Evolutionary conservation across 2,797 vertebrate species (phyloP), one percentile per base, ranked within the genome.

Genomic region (Dipus sagitta): DNA sequence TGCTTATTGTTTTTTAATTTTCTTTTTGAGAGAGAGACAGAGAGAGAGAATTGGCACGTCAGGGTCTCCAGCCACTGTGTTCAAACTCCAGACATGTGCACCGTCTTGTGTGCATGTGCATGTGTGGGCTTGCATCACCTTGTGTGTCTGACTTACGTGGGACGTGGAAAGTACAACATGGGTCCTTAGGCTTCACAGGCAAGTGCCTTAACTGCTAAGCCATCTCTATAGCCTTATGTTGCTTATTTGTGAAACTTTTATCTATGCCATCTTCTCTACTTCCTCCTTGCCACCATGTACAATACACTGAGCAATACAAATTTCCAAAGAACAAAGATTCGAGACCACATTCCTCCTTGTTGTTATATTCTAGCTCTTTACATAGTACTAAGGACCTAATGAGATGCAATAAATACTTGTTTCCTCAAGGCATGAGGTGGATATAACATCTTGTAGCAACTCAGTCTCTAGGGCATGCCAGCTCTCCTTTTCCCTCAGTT

Each of bases 371-470:
- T 32, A 84, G 47, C 26, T 78, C 60, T 65, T 85, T 81, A 21
- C 34, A 34, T 38, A 75, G 71, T 54, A 32, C 86, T 79, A 79
- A 58, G 71, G 28, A 67, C 58, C 34, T 64, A 81, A 68, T 86
- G 52, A 91, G 38, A 70, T 89, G 26, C 58, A 87, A 60, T 94
- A 64, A 80, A 11, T 64, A 54, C 32, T 86, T 92, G 24, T 79
- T 92, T 94, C 72, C 70, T 86, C 42, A 38, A 5, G 75, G 71
- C 87, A 82, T 90, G 80, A 65, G 72, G 92, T 32, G 30, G 67
- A 71, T 90, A 47, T 92, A n/a, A 67, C n/a, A 76, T 86, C 28
- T 18, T 87, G 11, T 86, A 74, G 67, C 83, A 85, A 68, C 21
- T 88, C 8, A 9, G 34, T 67, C 83, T 90, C 75, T 54, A 86